A percentile compares a stretch with the other conserved stretches of the same genome.
These are phyloP conservation scores for Ataeniobius toweri DNA, from an alignment of 2,797 vertebrate species.

Conservation along the genomic window DNA sequence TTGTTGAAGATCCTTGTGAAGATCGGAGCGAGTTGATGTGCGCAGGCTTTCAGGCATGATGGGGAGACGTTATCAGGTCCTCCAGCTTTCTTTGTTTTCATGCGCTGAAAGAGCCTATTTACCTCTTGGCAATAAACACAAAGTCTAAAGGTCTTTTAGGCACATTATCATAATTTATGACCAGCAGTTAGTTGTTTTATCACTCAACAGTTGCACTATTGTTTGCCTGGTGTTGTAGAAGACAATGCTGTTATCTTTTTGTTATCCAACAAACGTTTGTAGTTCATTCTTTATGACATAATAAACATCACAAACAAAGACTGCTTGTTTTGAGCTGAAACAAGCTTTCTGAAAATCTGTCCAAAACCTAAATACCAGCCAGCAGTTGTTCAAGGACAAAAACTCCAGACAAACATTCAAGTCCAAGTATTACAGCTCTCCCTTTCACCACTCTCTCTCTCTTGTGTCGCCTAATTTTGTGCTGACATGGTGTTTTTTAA, in stretches of 20 bases:
- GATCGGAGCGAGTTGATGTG: too few relatives aligned
- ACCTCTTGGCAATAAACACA: not conserved
- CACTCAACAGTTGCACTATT: conserved; percentile 30
- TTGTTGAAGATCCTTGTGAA: too few relatives aligned
- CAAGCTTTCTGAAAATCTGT: conserved; percentile 3
- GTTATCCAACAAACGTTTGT: conserved; percentile 52
- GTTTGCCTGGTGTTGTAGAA: conserved; percentile 41
- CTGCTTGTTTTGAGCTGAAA: not conserved
- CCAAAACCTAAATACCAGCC: not conserved
- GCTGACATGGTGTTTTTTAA: conserved; percentile 65
- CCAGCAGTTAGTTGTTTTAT: conserved; percentile 22
- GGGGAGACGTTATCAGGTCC: too few relatives aligned
- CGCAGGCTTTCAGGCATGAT: too few relatives aligned
- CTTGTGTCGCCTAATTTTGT: conserved; percentile 49
- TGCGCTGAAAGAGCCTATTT: too few relatives aligned
- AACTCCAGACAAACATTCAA: conserved; percentile 6
- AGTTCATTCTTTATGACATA: conserved; percentile 18
- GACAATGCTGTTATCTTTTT: conserved; percentile 59
- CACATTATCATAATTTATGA: conserved; percentile 33
- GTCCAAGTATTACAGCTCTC: conserved; percentile 1
- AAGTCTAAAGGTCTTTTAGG: conserved; percentile 44
- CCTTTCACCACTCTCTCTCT: conserved; percentile 12
- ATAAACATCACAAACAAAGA: not conserved
- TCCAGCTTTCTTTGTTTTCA: too few relatives aligned
- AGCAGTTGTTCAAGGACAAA: conserved; percentile 14